Evolutionary conservation across 2,888 invertebrate species (phyloP).

Genomic region (Tubulanus polymorphus): DNA sequence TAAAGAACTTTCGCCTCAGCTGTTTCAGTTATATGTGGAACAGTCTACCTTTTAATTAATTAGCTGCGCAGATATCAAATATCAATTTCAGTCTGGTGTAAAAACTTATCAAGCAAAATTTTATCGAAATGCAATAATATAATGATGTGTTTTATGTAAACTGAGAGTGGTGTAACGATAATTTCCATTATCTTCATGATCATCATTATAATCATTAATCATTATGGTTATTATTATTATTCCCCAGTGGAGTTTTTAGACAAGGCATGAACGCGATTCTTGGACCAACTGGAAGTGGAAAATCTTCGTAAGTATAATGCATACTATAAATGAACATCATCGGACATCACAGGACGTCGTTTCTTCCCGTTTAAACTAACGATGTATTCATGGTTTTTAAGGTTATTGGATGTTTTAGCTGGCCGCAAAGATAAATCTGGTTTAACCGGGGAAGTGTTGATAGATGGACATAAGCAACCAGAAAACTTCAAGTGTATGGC

Average conservation of each 20-base stretch:
- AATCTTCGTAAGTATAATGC: conserved; percentile 47
- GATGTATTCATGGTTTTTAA: conserved; percentile 17
- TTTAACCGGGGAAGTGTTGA: conserved; percentile 38
- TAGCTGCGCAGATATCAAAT: too few relatives aligned
- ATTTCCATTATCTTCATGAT: too few relatives aligned
- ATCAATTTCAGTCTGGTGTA: neutral
- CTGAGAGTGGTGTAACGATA: too few relatives aligned
- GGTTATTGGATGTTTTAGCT: conserved; percentile 48
- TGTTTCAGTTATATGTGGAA: too few relatives aligned
- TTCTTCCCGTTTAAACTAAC: neutral
- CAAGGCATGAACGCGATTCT: conserved; percentile 53
- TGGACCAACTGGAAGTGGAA: conserved; percentile 53
- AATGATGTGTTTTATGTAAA: too few relatives aligned
- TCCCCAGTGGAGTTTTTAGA: conserved; percentile 45
- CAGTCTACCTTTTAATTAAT: too few relatives aligned
- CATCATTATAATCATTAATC: too few relatives aligned
- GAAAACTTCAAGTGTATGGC: conserved; percentile 51
- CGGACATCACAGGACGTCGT: neutral
- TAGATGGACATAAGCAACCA: conserved; percentile 47
- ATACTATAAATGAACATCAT: neutral
- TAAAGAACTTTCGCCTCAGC: too few relatives aligned
- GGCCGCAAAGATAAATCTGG: conserved; percentile 46
- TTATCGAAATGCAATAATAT: conserved; percentile 2
- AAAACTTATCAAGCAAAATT: neutral
- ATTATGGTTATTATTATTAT: too few relatives aligned